Evolutionary conservation across 2,797 vertebrate genomes (phyloP).

Genomic region (Gallirallus australis): DNA sequence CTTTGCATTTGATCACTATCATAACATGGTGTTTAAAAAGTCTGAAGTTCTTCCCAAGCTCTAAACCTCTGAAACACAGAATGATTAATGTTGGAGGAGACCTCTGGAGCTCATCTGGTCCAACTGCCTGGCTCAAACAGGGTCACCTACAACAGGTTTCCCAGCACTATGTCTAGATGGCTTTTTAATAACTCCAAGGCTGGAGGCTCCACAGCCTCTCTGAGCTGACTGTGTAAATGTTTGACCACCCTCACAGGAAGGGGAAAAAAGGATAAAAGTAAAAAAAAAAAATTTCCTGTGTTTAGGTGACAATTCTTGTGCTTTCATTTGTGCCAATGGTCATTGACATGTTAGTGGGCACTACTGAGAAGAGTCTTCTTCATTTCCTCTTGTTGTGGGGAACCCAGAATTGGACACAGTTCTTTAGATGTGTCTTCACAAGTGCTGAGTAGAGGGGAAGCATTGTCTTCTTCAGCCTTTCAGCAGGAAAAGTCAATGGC

Average conservation of each 20-base stretch:
- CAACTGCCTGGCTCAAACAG: not conserved
- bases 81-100: not conserved
- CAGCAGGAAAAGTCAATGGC: not conserved
- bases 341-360: not conserved
- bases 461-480: not conserved
- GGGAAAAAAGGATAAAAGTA: too few relatives aligned
- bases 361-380: not conserved
- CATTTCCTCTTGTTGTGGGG: not conserved
- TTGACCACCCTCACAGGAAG: accelerated
- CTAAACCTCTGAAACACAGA: not conserved
- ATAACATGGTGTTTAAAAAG: not conserved
- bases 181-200: not conserved
- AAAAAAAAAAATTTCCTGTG: not conserved
- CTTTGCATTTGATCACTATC: not conserved
- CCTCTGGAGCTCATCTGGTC: not conserved
- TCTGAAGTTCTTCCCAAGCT: not conserved
- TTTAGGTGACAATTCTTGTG: not conserved
- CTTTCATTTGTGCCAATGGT: not conserved
- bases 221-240: not conserved
- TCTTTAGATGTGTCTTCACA: not conserved
- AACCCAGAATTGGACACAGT: not conserved
- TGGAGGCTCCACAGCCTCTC: not conserved
- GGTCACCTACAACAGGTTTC: not conserved
- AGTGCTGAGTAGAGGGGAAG: not conserved
- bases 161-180: not conserved